phyloP scores from a whole-genome alignment of 1,140 invertebrate genomes.

The Drosophila pseudoobscura region DNA sequence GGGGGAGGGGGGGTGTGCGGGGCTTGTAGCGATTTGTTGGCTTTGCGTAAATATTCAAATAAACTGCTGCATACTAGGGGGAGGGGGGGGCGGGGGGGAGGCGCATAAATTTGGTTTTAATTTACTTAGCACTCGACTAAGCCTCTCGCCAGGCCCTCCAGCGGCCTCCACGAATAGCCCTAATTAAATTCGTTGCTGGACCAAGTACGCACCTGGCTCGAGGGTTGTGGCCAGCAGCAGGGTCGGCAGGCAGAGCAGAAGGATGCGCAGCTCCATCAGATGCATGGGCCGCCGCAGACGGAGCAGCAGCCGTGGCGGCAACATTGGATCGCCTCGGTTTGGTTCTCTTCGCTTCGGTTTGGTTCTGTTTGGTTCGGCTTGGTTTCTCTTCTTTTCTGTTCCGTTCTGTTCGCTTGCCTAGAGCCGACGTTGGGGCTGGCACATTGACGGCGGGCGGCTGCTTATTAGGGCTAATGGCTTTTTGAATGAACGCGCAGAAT shows the following conservation, averaged over 20 bases:
- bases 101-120: constrained; percentile 64
- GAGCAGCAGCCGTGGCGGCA: constrained; percentile 66
- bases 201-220: constrained; percentile 75
- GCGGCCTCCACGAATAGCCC: constrained; percentile 23
- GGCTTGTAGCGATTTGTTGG: constrained; percentile 41
- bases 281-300: constrained; percentile 73
- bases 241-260: constrained; percentile 82
- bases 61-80: constrained; percentile 60
- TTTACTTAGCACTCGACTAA: constrained; percentile 64
- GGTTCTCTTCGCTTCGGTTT: neutral
- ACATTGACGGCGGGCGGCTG: constrained; percentile 30
- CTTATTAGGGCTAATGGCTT: constrained; percentile 80
- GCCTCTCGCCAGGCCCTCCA: constrained; percentile 4
- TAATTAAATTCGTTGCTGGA: constrained; percentile 57
- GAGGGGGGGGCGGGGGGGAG: neutral
- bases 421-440: constrained; percentile 5
- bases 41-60: constrained; percentile 66
- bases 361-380: neutral
- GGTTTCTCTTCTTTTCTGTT: neutral
- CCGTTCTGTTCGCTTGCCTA: constrained; percentile 14
- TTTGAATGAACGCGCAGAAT: constrained; percentile 78
- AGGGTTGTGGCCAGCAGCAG: constrained; percentile 81
- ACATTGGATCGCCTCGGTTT: constrained; percentile 39
- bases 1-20: too few species aligned
- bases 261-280: constrained; percentile 79